These are phyloP conservation scores for Lepidocyrtinus sp. DNA, from an alignment of 2,888 invertebrate species.

Conservation along the genomic window DNA sequence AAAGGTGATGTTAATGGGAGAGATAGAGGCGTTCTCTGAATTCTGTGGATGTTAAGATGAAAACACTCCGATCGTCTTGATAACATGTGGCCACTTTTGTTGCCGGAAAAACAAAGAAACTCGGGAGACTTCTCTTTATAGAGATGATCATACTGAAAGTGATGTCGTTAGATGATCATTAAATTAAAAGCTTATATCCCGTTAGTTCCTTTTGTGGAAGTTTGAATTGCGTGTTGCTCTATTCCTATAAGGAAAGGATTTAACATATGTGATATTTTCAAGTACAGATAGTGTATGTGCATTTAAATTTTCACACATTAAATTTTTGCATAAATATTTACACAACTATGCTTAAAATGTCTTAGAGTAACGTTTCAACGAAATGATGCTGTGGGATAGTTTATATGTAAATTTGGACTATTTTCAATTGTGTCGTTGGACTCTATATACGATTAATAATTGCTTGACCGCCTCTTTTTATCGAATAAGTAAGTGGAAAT, in stretches of 20 bases:
- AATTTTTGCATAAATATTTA: no score
- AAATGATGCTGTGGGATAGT: neutral
- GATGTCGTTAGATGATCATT: constrained; percentile 8
- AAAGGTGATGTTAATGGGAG: neutral
- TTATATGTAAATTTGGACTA: neutral
- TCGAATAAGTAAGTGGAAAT: constrained; percentile 1
- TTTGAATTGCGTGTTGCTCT: no score
- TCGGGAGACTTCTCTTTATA: neutral
- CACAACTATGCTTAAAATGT: no score
- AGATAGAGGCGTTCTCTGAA: neutral
- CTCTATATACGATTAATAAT: no score
- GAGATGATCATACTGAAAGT: neutral
- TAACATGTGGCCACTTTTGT: neutral
- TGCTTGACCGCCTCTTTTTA: no score
- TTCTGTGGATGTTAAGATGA: neutral
- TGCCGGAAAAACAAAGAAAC: neutral
- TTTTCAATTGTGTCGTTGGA: neutral
- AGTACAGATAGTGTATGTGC: no score
- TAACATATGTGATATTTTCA: no score
- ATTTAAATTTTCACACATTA: no score
- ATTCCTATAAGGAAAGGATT: no score
- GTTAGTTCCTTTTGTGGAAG: neutral
- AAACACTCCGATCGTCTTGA: neutral
- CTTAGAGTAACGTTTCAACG: no score
- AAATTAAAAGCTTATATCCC: constrained; percentile 7